Conservation (phyloP, 1,140 invertebrate species). For the Maniola jurtina region DNA sequence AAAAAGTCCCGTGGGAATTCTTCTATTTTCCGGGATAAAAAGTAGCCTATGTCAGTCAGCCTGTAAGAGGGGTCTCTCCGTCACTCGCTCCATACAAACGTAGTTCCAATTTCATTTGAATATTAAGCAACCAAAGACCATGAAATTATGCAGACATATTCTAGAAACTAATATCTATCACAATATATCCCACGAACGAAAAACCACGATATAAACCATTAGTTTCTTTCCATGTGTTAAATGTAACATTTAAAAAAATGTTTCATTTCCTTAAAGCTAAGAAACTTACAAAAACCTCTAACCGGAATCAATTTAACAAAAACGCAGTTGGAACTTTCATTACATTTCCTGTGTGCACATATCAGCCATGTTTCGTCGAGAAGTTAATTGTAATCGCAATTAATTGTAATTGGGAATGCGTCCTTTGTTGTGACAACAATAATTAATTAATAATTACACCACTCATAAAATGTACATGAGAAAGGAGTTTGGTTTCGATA, state of each 20-base stretch:
- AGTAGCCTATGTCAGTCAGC: too few species aligned
- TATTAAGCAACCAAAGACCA: too few species aligned
- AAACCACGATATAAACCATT: too few species aligned
- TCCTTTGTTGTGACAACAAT: neutral
- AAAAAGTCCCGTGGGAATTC: too few species aligned
- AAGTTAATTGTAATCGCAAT: constrained; percentile 1
- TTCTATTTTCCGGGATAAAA: too few species aligned
- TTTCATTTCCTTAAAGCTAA: neutral
- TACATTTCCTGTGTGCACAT: constrained; percentile 2
- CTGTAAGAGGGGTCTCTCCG: too few species aligned
- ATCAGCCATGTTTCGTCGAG: neutral
- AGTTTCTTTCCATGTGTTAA: too few species aligned
- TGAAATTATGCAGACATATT: too few species aligned
- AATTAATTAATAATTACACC: neutral
- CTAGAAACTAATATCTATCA: too few species aligned
- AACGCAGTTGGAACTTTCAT: neutral
- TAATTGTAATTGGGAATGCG: constrained; percentile 8
- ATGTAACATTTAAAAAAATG: neutral
- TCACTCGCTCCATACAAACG: too few species aligned
- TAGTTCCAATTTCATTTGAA: too few species aligned
- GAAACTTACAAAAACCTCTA: neutral
- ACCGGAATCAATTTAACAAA: neutral
- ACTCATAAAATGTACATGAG: neutral
- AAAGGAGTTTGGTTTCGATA: neutral
- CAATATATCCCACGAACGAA: too few species aligned